Percentiles rank a stretch among this genome's conserved stretches.
These are phyloP conservation scores for Serrognathus titanus DNA, from an alignment of 2,888 invertebrate genomes.

Conservation along the genomic window DNA sequence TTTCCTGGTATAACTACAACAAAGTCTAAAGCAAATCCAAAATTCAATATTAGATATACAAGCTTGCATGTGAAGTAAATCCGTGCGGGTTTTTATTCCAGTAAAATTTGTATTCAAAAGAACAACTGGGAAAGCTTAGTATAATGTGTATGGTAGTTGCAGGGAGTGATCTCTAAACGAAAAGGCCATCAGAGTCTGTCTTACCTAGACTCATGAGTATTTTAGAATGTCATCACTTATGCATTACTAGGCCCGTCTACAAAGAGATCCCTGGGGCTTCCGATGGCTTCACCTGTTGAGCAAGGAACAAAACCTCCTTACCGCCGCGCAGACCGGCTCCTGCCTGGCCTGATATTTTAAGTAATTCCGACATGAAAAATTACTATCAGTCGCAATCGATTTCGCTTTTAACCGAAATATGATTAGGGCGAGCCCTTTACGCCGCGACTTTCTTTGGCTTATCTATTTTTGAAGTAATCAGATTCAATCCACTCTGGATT, in stretches of 20 bases:
- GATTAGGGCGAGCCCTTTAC: slow-evolving; percentile 11
- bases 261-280: slow-evolving; percentile 53
- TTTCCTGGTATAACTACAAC: no score
- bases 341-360: slow-evolving; percentile 8
- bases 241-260: slow-evolving; percentile 55
- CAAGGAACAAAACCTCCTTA: slow-evolving; percentile 18
- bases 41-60: no score
- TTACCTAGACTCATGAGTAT: slow-evolving; percentile 34
- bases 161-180: slow-evolving; percentile 13
- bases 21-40: no score
- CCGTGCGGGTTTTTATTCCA: background rate
- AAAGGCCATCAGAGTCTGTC: slow-evolving; percentile 20
- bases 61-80: background rate
- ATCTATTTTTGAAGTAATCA: slow-evolving; percentile 17
- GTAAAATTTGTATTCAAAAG: slow-evolving; percentile 18
- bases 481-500: slow-evolving; percentile 25
- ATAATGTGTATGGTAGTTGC: slow-evolving; percentile 6
- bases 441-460: slow-evolving; percentile 8
- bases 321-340: background rate
- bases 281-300: slow-evolving; percentile 47
- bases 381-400: slow-evolving; percentile 19
- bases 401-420: slow-evolving; percentile 5
- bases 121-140: slow-evolving; percentile 7
- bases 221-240: slow-evolving; percentile 59
- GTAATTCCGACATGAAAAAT: slow-evolving; percentile 27